Evolutionary conservation across 2,888 invertebrate genomes (phyloP).

Genomic region (Hylaea fasciaria): DNA sequence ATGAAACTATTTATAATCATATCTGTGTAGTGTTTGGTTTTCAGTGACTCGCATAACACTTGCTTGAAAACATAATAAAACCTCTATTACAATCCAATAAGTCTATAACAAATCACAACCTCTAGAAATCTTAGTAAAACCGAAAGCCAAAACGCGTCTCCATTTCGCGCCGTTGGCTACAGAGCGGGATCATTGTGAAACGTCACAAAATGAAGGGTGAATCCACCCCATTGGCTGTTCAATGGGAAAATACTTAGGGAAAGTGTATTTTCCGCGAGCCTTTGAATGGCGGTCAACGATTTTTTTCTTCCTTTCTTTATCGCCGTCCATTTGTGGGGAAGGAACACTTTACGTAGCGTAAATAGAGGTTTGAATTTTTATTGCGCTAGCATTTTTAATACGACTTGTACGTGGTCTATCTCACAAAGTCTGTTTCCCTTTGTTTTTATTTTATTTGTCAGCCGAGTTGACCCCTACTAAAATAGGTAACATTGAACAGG

Average conservation of each 20-base stretch:
- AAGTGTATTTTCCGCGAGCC: conserved; percentile 33
- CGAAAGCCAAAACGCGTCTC: conserved; percentile 23
- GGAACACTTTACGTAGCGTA: conserved; percentile 19
- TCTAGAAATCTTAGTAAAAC: not conserved
- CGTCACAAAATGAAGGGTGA: conserved; percentile 43
- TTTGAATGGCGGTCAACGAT: conserved; percentile 36
- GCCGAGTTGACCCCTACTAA: too few species aligned
- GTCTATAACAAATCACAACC: not conserved
- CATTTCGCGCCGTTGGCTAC: conserved; percentile 32
- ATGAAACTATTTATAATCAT: too few species aligned
- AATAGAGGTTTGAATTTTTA: conserved; percentile 30
- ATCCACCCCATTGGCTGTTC: conserved; percentile 43
- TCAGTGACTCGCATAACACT: too few species aligned
- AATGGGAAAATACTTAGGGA: conserved; percentile 37
- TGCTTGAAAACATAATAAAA: too few species aligned
- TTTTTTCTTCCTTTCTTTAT: conserved; percentile 26
- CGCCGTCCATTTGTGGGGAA: conserved; percentile 26
- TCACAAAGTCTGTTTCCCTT: too few species aligned
- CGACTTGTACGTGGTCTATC: not conserved
- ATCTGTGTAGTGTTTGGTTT: not conserved
- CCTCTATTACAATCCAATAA: too few species aligned
- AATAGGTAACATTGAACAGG: too few species aligned
- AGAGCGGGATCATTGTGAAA: conserved; percentile 40
- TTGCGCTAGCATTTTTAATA: conserved; percentile 16
- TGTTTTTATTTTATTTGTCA: too few species aligned